Evolutionary conservation across 1,140 invertebrate genomes (phyloP).

Genomic region (Muscidifurax raptorellus): DNA sequence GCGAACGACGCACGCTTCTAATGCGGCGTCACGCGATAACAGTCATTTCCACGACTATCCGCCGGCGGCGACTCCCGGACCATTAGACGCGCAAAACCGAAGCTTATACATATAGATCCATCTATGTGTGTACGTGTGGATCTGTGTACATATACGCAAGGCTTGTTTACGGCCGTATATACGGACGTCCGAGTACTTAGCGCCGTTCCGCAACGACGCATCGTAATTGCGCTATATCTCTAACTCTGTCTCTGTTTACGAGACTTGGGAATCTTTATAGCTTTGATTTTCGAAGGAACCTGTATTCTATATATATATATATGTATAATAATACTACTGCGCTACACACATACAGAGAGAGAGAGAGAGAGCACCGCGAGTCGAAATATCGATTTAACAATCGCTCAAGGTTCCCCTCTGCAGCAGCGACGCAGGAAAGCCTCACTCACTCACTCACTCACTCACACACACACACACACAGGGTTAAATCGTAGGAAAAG

Average conservation of each 20-base stretch:
- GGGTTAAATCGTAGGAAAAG: background rate
- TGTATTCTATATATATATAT: too few species aligned
- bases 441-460: background rate
- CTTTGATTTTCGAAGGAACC: background rate
- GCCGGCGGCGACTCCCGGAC: background rate
- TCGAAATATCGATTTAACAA: slow-evolving; percentile 43
- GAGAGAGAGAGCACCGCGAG: too few species aligned
- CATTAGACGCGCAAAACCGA: slow-evolving; percentile 10
- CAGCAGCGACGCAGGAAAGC: background rate
- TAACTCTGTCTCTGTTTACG: background rate
- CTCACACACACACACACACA: background rate
- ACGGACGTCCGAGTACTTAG: slow-evolving; percentile 45
- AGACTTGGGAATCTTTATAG: too few species aligned
- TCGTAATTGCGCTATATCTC: background rate
- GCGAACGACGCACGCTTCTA: background rate
- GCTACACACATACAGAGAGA: too few species aligned
- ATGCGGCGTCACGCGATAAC: background rate
- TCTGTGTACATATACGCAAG: background rate
- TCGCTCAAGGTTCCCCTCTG: slow-evolving; percentile 32
- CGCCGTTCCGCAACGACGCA: slow-evolving; percentile 22
- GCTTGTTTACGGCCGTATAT: background rate
- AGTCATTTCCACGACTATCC: background rate
- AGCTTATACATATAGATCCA: background rate
- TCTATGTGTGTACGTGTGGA: background rate
- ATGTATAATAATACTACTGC: too few species aligned